Conservation (phyloP, 2,888 invertebrate species). For the Morinoia aosen region DNA sequence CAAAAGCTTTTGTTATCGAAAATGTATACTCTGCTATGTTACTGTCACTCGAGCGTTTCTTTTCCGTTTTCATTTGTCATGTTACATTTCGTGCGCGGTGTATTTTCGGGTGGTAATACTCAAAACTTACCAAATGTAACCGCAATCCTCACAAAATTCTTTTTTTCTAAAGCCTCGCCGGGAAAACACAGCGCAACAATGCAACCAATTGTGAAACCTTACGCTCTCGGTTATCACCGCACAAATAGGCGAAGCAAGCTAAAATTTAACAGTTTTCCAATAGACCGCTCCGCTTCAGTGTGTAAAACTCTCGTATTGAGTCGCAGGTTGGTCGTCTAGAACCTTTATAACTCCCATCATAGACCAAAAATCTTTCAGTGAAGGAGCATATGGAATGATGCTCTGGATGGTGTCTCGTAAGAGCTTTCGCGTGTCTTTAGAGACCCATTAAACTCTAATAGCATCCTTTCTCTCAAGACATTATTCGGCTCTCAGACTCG, state of each 20-base stretch:
- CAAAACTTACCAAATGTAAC: background rate
- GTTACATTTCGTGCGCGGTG: background rate
- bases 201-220: background rate
- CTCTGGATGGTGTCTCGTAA: slow-evolving; percentile 26
- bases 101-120: background rate
- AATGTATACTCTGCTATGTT: background rate
- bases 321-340: background rate
- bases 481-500: slow-evolving; percentile 15
- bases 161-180: background rate
- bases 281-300: background rate
- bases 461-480: slow-evolving; percentile 32
- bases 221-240: background rate
- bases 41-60: background rate
- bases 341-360: background rate
- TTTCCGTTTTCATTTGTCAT: background rate
- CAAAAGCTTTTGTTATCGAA: background rate
- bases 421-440: slow-evolving; percentile 50
- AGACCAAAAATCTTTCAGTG: background rate
- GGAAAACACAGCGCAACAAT: background rate
- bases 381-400: slow-evolving; percentile 48
- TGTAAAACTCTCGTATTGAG: background rate
- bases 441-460: slow-evolving; percentile 35
- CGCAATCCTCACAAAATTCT: background rate
- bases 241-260: background rate
- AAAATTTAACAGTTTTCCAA: background rate